Conservation (phyloP, 2,113 vertebrate species). For the Gadus chalcogrammus region DNA sequence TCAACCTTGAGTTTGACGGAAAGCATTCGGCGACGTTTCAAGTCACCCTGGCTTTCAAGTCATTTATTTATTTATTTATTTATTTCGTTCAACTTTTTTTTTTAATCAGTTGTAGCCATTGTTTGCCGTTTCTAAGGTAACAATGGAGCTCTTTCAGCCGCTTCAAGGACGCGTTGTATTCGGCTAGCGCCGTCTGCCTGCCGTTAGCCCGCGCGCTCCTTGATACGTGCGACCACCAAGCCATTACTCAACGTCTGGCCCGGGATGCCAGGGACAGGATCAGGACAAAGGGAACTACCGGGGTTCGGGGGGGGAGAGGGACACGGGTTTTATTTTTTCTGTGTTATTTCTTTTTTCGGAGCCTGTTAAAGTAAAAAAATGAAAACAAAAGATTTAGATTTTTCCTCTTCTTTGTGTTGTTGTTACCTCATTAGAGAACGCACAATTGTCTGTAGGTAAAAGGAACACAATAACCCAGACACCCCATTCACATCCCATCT, state of each 20-base stretch:
- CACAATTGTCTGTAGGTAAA: background rate
- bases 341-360: too few species aligned
- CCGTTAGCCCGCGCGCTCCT: background rate
- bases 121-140: background rate
- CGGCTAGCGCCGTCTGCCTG: background rate
- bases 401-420: background rate
- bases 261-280: background rate
- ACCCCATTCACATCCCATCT: slow-evolving; percentile 30
- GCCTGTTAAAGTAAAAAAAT: background rate
- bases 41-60: too few species aligned
- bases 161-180: background rate
- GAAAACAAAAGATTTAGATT: background rate
- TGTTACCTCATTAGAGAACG: background rate
- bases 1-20: too few species aligned
- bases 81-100: background rate
- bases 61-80: too few species aligned
- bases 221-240: background rate
- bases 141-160: background rate
- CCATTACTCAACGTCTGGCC: background rate
- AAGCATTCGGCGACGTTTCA: too few species aligned
- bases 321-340: background rate
- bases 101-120: background rate
- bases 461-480: slow-evolving; percentile 12
- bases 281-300: background rate
- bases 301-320: background rate